A percentile compares a stretch with the other conserved stretches of the same genome.
These are phyloP conservation scores for Diabrotica balteata DNA, from an alignment of 2,888 invertebrate genomes.

Conservation along the genomic window DNA sequence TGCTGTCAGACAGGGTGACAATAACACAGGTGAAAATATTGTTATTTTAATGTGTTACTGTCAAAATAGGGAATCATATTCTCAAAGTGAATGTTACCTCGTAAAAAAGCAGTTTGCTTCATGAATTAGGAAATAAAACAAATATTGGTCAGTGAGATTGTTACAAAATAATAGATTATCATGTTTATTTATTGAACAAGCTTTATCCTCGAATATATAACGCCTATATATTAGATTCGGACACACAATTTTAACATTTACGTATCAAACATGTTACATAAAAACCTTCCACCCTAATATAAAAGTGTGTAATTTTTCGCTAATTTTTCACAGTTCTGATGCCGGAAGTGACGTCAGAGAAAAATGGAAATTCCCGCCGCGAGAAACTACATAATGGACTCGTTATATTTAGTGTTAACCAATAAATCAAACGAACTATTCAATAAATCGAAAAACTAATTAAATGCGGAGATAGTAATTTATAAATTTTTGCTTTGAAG, in stretches of 20 bases:
- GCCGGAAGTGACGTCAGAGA: slow-evolving; percentile 55
- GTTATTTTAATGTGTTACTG: too few species aligned
- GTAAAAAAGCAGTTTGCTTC: too few species aligned
- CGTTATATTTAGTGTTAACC: slow-evolving; percentile 42
- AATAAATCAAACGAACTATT: slow-evolving; percentile 45
- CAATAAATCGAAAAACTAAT: slow-evolving; percentile 37
- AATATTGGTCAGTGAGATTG: too few species aligned
- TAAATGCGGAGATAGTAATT: slow-evolving; percentile 43
- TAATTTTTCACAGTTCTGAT: slow-evolving; percentile 49
- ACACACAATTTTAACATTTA: background rate
- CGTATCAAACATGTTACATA: background rate
- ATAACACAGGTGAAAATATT: too few species aligned
- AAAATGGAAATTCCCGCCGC: slow-evolving; percentile 59
- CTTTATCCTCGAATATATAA: too few species aligned
- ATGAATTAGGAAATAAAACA: too few species aligned
- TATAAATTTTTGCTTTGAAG: slow-evolving; percentile 44
- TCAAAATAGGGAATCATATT: too few species aligned
- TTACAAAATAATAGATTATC: too few species aligned
- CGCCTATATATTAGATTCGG: too few species aligned
- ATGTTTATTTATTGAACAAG: too few species aligned
- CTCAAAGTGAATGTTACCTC: too few species aligned
- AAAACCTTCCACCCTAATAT: slow-evolving; percentile 11
- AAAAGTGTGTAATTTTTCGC: slow-evolving; percentile 24
- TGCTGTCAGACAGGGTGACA: too few species aligned
- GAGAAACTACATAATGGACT: slow-evolving; percentile 56